Conservation (phyloP, 2,113 vertebrate genomes). For the Oryzias celebensis region DNA sequence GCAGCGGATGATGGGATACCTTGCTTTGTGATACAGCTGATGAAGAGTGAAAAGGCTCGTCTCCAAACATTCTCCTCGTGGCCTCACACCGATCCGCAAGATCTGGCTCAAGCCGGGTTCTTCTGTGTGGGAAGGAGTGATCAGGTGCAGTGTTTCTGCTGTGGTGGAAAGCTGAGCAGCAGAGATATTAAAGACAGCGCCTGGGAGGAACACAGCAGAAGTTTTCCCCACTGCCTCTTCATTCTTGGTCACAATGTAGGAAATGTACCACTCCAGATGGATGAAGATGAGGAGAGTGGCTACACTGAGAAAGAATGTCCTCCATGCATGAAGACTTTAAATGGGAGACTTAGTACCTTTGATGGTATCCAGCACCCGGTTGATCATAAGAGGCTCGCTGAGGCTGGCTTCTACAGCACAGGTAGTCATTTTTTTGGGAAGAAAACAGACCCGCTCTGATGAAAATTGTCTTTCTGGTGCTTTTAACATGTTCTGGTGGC, state of each 20-base stretch:
- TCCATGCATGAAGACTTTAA: slow-evolving; percentile 78
- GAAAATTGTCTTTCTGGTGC: no score
- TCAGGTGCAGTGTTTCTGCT: slow-evolving; percentile 91
- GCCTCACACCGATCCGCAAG: slow-evolving; percentile 78
- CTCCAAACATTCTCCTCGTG: slow-evolving; percentile 82
- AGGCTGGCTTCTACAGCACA: slow-evolving; percentile 90
- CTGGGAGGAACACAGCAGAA: slow-evolving; percentile 87
- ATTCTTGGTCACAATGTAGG: slow-evolving; percentile 87
- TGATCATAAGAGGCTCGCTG: slow-evolving; percentile 82
- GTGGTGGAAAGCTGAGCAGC: slow-evolving; percentile 82
- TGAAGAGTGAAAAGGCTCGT: slow-evolving; percentile 86
- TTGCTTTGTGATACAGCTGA: slow-evolving; percentile 80
- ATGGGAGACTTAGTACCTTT: slow-evolving; percentile 84
- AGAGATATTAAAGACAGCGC: slow-evolving; percentile 86
- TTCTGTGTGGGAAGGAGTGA: slow-evolving; percentile 81
- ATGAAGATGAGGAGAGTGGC: slow-evolving; percentile 19
- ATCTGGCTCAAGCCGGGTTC: slow-evolving; percentile 88
- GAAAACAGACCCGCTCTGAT: no score
- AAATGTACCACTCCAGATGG: slow-evolving; percentile 70
- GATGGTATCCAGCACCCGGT: slow-evolving; percentile 76
- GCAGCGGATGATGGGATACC: slow-evolving; percentile 83
- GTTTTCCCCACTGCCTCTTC: slow-evolving; percentile 87
- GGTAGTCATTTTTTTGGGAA: slow-evolving; percentile 71
- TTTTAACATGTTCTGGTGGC: no score
- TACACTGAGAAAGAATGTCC: slow-evolving; percentile 14